Conservation (phyloP, 2,888 invertebrate genomes). For the Hermodice carunculata region DNA sequence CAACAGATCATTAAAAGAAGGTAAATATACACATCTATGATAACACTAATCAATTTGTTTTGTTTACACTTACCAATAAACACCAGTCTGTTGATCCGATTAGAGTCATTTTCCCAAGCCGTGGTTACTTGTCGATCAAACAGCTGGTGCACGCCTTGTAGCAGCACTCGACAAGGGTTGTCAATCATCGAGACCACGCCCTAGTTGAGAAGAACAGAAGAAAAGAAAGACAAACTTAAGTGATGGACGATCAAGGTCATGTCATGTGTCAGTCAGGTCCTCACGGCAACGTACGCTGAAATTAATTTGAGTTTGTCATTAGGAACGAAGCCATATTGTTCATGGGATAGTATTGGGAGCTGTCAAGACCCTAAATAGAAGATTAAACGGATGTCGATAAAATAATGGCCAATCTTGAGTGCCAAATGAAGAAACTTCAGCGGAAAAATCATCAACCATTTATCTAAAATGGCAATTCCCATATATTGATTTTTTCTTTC, state of each 20-base stretch:
- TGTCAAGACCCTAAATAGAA: no score
- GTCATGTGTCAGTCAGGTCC: no score
- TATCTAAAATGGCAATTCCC: no score
- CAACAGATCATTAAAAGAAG: background rate
- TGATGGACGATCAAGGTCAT: background rate
- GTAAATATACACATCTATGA: background rate
- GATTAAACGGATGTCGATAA: no score
- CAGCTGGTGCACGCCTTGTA: constrained; percentile 65
- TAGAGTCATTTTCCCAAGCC: constrained; percentile 47
- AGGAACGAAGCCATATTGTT: no score
- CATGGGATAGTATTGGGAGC: no score
- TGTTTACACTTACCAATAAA: constrained; percentile 56
- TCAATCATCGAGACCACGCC: constrained; percentile 53
- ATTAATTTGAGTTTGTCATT: no score
- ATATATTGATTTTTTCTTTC: no score
- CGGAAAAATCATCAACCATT: no score
- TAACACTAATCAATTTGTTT: background rate
- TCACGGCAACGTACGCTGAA: no score
- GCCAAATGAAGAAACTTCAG: no score
- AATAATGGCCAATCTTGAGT: no score
- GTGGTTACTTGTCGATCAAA: constrained; percentile 63
- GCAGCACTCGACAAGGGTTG: constrained; percentile 48
- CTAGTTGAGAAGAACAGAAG: constrained; percentile 46
- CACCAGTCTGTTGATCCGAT: constrained; percentile 52
- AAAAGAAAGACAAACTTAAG: background rate